These are phyloP conservation scores for Catajapyx aquilonaris DNA, from an alignment of 1,140 invertebrate genomes.

Conservation along the genomic window DNA sequence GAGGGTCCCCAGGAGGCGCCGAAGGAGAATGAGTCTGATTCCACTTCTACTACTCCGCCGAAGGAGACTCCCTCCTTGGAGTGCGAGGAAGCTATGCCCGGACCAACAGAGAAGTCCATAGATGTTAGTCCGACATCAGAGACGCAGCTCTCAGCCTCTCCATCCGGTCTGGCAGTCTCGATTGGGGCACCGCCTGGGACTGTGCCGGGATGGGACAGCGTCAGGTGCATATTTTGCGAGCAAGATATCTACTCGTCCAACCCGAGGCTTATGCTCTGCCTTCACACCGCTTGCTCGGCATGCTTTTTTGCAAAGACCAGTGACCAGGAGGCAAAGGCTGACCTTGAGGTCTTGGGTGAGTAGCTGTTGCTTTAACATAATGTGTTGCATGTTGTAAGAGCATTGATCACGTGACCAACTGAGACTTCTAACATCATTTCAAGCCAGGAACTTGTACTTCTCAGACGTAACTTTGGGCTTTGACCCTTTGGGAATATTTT, in stretches of 20 bases:
- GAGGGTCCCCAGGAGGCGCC: too few relatives aligned
- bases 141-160: too few relatives aligned
- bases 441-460: constrained; percentile 7
- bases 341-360: constrained; percentile 17
- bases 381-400: not conserved
- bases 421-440: constrained; percentile 4
- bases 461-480: constrained; percentile 4
- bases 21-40: too few relatives aligned
- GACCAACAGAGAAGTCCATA: too few relatives aligned
- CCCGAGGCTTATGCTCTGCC: constrained; percentile 62
- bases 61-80: too few relatives aligned
- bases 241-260: constrained; percentile 31
- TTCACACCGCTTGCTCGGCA: constrained; percentile 57
- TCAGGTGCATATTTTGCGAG: constrained; percentile 46
- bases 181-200: too few relatives aligned
- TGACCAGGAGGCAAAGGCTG: constrained; percentile 29
- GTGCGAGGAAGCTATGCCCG: too few relatives aligned
- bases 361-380: not conserved
- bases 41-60: too few relatives aligned
- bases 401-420: not conserved
- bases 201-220: constrained; percentile 12
- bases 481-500: not conserved
- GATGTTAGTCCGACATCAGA: too few relatives aligned
- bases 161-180: too few relatives aligned
- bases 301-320: constrained; percentile 51